Evolutionary conservation across 2,113 vertebrate genomes (phyloP), one percentile per base, ranked within the genome.

Genomic region (Fukomys damarensis): DNA sequence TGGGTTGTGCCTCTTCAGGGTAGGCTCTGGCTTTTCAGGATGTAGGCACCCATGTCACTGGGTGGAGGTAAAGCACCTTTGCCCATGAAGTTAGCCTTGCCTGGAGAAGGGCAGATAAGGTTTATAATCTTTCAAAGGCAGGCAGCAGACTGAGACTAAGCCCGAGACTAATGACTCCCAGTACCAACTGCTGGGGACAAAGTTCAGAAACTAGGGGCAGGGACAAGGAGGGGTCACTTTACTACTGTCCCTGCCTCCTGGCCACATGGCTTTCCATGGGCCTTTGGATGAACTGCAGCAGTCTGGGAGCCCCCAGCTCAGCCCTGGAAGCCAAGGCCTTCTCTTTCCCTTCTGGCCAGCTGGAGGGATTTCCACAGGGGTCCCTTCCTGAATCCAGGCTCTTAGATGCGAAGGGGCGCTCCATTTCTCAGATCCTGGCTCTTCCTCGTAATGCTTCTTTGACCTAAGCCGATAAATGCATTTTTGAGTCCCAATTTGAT

Each of bases 201-300:
- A 98, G 97, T 97, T 97, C 96, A 97, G 84, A 54, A 49, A 35
- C 84, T 93, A 66, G 84, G 61, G 79, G 86, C 88, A 70, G 84
- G 86, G 79, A 16, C 13, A 14, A 83, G 54, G 41, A 79, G 72
- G 17, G 81, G 76, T 72, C 24, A 6, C 43, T 70, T 81, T 22
- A 52, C 61, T 84, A 81, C 77, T 43, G 54, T 7, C 43, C 20
- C 56, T 59, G 74, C 56, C 54, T 93, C 80, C 85, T 52, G 52
- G 58, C n/a, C 92, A 88, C 86, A 30, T 89, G 46, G 83, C 70
- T 86, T 7, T 35, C 26, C 43, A 3, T 9, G 35, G 63, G 9
- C 81, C 77, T 52, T 17, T 38, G 46, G 41, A 11, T 72, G 65
- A 54, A 41, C 63, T 38, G 35, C 43, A 49, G 32, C 72, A n/a